A percentile compares a stretch with the other conserved stretches of the same genome.
Evolutionary conservation across 2,888 invertebrate genomes (phyloP).

Genomic region (Drosophila subquinaria): DNA sequence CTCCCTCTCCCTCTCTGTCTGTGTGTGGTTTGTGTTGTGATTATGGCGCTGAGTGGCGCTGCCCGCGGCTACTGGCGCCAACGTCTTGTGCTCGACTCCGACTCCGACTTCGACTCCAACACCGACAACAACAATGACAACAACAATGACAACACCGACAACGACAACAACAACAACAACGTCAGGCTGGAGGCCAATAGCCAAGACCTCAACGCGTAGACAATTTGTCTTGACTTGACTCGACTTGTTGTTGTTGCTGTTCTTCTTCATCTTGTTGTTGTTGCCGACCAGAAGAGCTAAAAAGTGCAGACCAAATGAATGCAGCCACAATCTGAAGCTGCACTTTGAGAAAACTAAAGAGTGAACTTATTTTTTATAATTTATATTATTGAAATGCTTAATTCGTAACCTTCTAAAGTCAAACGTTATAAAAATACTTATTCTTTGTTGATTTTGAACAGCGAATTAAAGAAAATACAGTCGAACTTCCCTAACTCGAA

Average conservation of each 20-base stretch:
- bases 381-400: too few species aligned
- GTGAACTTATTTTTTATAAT: too few species aligned
- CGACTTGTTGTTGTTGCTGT: conserved; percentile 15
- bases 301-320: conserved; percentile 55
- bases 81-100: conserved; percentile 54
- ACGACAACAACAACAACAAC: conserved; percentile 39
- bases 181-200: conserved; percentile 77
- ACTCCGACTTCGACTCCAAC: conserved; percentile 17
- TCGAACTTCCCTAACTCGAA: too few species aligned
- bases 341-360: not conserved
- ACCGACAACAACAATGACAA: not conserved
- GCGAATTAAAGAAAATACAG: too few species aligned
- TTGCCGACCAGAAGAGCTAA: conserved; percentile 24
- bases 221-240: conserved; percentile 76
- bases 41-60: conserved; percentile 70
- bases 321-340: conserved; percentile 22
- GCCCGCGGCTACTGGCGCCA: conserved; percentile 67
- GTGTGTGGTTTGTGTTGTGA: conserved; percentile 58
- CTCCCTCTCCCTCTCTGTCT: conserved; percentile 20
- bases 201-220: conserved; percentile 80
- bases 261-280: conserved; percentile 19
- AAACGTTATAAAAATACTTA: too few species aligned
- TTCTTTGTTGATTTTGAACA: too few species aligned
- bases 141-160: conserved; percentile 22
- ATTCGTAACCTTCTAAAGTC: too few species aligned